Evolutionary conservation across 2,888 invertebrate genomes (phyloP).

Genomic region (Eugnorisma glareosa): DNA sequence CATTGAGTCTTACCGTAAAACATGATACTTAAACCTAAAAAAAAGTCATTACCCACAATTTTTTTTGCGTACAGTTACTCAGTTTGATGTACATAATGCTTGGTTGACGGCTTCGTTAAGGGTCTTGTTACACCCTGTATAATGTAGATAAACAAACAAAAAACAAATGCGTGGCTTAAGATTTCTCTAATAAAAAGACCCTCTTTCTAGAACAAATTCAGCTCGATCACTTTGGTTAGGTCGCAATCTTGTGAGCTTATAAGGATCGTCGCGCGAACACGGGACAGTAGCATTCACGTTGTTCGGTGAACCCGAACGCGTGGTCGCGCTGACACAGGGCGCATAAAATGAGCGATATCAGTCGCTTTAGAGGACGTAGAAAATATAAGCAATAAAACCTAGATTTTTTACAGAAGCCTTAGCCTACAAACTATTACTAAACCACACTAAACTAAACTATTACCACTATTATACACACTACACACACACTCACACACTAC

Average conservation of each 20-base stretch:
- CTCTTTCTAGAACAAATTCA: not conserved
- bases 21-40: too few relatives aligned
- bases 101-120: too few relatives aligned
- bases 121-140: too few relatives aligned
- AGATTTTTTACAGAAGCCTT: not conserved
- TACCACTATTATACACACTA: too few relatives aligned
- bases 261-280: not conserved
- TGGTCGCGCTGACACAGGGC: not conserved
- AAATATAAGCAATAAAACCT: not conserved
- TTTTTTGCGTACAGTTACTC: too few relatives aligned
- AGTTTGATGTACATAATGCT: too few relatives aligned
- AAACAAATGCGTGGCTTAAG: not conserved
- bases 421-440: too few relatives aligned
- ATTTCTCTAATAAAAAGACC: not conserved
- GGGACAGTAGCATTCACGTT: not conserved
- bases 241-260: not conserved
- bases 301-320: not conserved
- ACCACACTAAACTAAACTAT: too few relatives aligned
- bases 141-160: not conserved
- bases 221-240: not conserved
- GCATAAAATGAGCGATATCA: not conserved
- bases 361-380: not conserved
- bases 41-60: too few relatives aligned
- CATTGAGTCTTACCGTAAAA: too few relatives aligned
- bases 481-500: too few relatives aligned